Evolutionary conservation across 1,140 invertebrate species (phyloP), one percentile per base, ranked within the genome.

Genomic region (Brachionus calyciflorus): DNA sequence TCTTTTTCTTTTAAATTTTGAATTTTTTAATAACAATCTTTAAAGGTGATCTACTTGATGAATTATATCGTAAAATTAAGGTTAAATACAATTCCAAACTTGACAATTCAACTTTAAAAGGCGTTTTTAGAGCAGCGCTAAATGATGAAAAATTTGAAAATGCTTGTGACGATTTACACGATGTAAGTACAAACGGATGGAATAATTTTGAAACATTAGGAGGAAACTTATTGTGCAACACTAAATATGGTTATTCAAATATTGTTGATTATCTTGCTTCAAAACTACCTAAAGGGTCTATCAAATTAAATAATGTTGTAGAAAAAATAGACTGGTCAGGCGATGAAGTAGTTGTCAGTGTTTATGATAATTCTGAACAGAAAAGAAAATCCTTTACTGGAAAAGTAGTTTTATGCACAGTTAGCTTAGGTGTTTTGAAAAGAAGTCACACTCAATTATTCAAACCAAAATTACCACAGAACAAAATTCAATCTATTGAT

Each of bases 201-300:
- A 73, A 73, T 30, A 55, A 73, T 37, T 73, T n/a, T 26, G 69
- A 73, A 73, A 41, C 28, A 21, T 17, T 73, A 21, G 46, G 33
- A n/a, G 69, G 69, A 2, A 55, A 73, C 30, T 55, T 51, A 28
- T 28, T 73, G 0, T 37, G 46, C 6, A 51, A 49, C n/a, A 40
- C 19, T n/a, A 73, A 73, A 24, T 51, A 55, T 37, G 69, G 46
- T 10, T 73, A 51, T 73, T 33, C 28, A 2, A 73, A 73, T 37
- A 37, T 73, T 30, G 28, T 51, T 9, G 46, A 73, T 14, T 17
- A 73, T 73, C 51, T 73, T 7, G 46, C 33, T 3, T 51, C 69
- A 24, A 73, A 41, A 33, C 14, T 73, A 3, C 26, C 69, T 14
- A 17, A 19, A 48, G 51, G 30, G 49, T 49, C 24, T 9, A 6